phyloP scores from a whole-genome alignment of 2,888 invertebrate species.

The Napeogenes inachia region DNA sequence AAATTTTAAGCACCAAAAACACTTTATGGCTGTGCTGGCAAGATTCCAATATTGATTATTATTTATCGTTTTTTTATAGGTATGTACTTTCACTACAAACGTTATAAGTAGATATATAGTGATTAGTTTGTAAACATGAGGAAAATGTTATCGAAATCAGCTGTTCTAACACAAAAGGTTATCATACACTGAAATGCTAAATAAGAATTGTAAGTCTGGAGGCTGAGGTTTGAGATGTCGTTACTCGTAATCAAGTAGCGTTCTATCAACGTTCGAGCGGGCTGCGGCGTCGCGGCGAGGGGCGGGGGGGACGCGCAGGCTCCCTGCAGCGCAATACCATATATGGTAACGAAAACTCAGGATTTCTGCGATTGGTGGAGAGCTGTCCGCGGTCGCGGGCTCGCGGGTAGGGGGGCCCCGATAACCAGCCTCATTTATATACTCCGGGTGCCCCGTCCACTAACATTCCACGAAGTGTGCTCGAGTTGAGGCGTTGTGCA shows the following conservation, averaged over 20 bases:
- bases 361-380: slow-evolving; percentile 70
- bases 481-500: slow-evolving; percentile 71
- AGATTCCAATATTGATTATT: slow-evolving; percentile 37
- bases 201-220: neutral
- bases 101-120: neutral
- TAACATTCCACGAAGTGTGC: slow-evolving; percentile 75
- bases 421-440: slow-evolving; percentile 77
- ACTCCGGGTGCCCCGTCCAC: slow-evolving; percentile 68
- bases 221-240: slow-evolving; percentile 40
- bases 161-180: neutral
- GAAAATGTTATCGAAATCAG: neutral
- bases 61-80: slow-evolving; percentile 17
- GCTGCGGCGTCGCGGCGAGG: slow-evolving; percentile 30
- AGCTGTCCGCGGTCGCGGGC: slow-evolving; percentile 72
- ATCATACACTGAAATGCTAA: neutral
- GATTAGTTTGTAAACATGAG: neutral
- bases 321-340: slow-evolving; percentile 81
- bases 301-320: slow-evolving; percentile 55
- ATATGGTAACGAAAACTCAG: slow-evolving; percentile 80
- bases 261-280: slow-evolving; percentile 40
- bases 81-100: neutral
- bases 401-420: slow-evolving; percentile 75
- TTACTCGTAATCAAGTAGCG: slow-evolving; percentile 53
- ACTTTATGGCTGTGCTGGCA: slow-evolving; percentile 37
- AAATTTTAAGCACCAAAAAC: neutral